A percentile compares a stretch with the other conserved stretches of the same genome.
These are phyloP conservation scores for Limnephilus auricula DNA, from an alignment of 2,888 invertebrate species.

Conservation along the genomic window DNA sequence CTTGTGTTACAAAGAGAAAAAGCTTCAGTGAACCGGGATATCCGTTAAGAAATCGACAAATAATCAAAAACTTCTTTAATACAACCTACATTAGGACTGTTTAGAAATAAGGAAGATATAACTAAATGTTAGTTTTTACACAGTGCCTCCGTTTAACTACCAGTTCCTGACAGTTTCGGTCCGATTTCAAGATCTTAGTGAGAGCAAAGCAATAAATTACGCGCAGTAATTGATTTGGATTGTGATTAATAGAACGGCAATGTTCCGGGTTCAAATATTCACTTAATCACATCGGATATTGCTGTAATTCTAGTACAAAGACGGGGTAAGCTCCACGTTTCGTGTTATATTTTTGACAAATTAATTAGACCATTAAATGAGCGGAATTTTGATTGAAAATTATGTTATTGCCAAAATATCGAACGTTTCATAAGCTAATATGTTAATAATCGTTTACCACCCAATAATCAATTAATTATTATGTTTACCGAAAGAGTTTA, in stretches of 20 bases:
- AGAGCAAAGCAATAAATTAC: conserved; percentile 62
- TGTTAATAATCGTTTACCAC: neutral
- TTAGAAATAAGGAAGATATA: neutral
- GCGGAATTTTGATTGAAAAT: neutral
- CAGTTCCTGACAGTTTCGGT: neutral
- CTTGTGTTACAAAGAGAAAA: conserved; percentile 29
- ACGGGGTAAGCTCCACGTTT: neutral
- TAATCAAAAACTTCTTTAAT: conserved; percentile 1
- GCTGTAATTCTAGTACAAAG: conserved; percentile 48
- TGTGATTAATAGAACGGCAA: conserved; percentile 62
- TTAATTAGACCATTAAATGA: neutral
- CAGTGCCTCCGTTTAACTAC: conserved; percentile 19
- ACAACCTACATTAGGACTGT: neutral
- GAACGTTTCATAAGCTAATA: neutral
- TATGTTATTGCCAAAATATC: neutral
- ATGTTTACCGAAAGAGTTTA: neutral
- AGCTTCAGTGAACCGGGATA: neutral
- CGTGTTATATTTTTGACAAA: conserved; percentile 10
- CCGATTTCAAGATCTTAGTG: neutral
- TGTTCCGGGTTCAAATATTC: conserved; percentile 55
- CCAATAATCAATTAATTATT: neutral
- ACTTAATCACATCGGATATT: conserved; percentile 52
- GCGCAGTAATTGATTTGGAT: conserved; percentile 61
- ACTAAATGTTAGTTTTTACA: conserved; percentile 14
- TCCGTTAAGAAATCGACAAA: conserved; percentile 8